A percentile compares a stretch with the other conserved stretches of the same genome.
Evolutionary conservation across 2,797 vertebrate species (phyloP).

Genomic region (Liparis tanakae): DNA sequence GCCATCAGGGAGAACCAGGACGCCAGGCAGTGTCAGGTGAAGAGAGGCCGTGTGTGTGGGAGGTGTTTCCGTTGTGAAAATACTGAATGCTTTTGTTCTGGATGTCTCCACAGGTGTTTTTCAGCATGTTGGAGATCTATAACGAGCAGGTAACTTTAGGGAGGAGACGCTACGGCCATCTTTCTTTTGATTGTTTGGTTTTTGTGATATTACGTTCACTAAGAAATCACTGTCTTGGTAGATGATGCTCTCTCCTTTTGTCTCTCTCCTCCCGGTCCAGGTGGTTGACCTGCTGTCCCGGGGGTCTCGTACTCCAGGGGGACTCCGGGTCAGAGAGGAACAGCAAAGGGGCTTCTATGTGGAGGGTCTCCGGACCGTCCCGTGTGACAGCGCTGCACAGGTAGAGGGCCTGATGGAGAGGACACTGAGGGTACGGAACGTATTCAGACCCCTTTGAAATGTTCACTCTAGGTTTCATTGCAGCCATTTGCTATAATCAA

Average conservation of each 20-base stretch:
- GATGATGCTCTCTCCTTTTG: background rate
- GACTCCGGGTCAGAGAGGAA: conserved; percentile 88
- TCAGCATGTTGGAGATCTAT: conserved; percentile 93
- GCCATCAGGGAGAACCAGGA: conserved; percentile 79
- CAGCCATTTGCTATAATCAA: too few species aligned
- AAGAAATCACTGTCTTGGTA: background rate
- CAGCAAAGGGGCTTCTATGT: conserved; percentile 91
- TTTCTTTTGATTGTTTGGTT: background rate
- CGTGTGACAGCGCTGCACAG: conserved; percentile 85
- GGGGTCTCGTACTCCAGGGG: conserved; percentile 74
- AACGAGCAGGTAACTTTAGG: conserved; percentile 87
- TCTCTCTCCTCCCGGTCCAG: conserved; percentile 60
- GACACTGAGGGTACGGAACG: too few species aligned
- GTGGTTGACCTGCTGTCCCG: conserved; percentile 88
- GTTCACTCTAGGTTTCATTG: too few species aligned
- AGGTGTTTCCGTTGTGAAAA: background rate
- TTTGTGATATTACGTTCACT: background rate
- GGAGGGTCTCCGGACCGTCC: conserved; percentile 86
- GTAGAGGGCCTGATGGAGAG: conserved; percentile 52
- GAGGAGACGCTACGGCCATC: background rate
- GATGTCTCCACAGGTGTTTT: conserved; percentile 83
- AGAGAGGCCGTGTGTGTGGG: background rate
- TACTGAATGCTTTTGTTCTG: conserved; percentile 21
- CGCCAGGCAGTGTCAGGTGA: conserved; percentile 84
- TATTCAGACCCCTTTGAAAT: too few species aligned